phyloP scores from a whole-genome alignment of 2,888 invertebrate genomes.

The Clostera curtula region DNA sequence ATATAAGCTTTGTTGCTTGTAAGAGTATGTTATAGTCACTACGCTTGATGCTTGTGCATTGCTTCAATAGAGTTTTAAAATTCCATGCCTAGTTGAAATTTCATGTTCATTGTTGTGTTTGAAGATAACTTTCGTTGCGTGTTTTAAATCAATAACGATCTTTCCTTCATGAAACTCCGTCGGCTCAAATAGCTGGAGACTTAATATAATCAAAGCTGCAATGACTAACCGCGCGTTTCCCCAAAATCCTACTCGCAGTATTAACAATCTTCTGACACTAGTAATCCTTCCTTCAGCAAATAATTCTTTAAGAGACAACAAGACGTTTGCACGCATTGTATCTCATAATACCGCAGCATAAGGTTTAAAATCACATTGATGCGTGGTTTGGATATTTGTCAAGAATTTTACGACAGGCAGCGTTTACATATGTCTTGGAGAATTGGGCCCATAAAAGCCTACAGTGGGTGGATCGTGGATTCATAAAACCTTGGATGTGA shows the following conservation, averaged over 20 bases:
- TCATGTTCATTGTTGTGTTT: too few relatives aligned
- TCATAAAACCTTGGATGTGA: constrained; percentile 26
- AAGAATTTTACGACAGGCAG: constrained; percentile 20
- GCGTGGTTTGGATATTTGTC: constrained; percentile 1
- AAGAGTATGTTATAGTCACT: too few relatives aligned
- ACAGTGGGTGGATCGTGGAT: constrained; percentile 24
- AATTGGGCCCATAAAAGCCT: constrained; percentile 29
- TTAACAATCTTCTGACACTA: constrained; percentile 20
- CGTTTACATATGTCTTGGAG: constrained; percentile 28
- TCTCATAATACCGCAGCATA: constrained; percentile 4
- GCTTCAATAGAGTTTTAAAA: too few relatives aligned
- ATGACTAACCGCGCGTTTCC: too few relatives aligned
- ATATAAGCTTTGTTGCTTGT: too few relatives aligned
- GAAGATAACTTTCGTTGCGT: too few relatives aligned
- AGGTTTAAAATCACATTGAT: constrained; percentile 2
- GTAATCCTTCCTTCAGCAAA: constrained; percentile 22
- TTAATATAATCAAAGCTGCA: too few relatives aligned
- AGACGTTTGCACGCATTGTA: neutral
- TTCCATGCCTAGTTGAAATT: too few relatives aligned
- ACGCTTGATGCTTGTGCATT: too few relatives aligned
- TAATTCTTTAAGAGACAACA: constrained; percentile 10
- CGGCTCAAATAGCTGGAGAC: too few relatives aligned
- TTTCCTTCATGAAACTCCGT: too few relatives aligned
- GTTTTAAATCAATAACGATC: too few relatives aligned
- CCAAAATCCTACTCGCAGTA: constrained; percentile 18